Conservation (phyloP, 2,888 invertebrate species). For the Lapara coniferarum region DNA sequence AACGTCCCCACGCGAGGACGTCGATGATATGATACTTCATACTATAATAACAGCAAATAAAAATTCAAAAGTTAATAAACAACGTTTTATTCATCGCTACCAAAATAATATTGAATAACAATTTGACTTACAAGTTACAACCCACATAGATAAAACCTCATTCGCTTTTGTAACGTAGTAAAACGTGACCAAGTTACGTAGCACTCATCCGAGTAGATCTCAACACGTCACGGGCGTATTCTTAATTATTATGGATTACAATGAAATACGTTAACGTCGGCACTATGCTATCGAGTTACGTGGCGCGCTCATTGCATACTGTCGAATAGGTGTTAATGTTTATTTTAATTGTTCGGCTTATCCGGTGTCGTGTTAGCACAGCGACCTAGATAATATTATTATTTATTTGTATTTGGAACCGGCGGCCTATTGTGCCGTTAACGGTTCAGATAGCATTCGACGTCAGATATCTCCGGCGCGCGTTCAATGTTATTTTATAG, state of each 20-base stretch:
- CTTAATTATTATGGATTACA: constrained; percentile 56
- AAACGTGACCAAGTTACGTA: constrained; percentile 61
- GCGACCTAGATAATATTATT: constrained; percentile 76
- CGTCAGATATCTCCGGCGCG: constrained; percentile 25
- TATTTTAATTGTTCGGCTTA: constrained; percentile 71
- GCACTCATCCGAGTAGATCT: constrained; percentile 49
- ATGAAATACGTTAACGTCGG: constrained; percentile 52
- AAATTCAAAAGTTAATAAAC: constrained; percentile 4
- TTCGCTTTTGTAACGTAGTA: constrained; percentile 59
- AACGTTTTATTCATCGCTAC: constrained; percentile 30
- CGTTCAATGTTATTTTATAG: constrained; percentile 24
- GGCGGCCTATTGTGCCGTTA: constrained; percentile 71
- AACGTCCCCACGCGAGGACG: constrained; percentile 17
- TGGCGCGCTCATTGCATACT: constrained; percentile 49
- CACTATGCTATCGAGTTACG: constrained; percentile 51
- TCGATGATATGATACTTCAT: constrained; percentile 2
- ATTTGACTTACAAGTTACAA: constrained; percentile 59
- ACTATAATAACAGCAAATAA: neutral
- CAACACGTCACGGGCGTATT: constrained; percentile 46
- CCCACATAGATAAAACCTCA: constrained; percentile 64
- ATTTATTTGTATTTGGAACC: constrained; percentile 50
- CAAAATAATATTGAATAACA: constrained; percentile 59
- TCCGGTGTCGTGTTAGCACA: constrained; percentile 67
- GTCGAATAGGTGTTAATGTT: constrained; percentile 62
- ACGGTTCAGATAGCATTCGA: constrained; percentile 67